Conservation (phyloP, 2,888 invertebrate species). For the Apotomis turbidana region DNA sequence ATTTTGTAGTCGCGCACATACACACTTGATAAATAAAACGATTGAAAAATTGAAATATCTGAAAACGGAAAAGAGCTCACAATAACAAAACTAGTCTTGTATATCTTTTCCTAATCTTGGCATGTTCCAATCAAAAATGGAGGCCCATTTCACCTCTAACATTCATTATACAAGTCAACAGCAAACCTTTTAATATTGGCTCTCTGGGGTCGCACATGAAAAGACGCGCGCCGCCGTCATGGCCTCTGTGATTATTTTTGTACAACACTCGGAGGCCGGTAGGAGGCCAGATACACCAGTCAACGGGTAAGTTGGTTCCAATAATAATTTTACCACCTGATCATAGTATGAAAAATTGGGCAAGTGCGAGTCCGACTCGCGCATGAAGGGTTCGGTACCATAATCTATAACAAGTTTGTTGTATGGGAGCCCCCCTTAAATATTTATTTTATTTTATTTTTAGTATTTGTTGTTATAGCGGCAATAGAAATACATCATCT, state of each 20-base stretch:
- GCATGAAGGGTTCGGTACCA: no score
- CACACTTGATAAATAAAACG: no score
- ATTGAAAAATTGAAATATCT: no score
- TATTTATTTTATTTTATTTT: no score
- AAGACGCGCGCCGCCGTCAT: not conserved
- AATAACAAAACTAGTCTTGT: not conserved
- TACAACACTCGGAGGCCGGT: constrained; percentile 4
- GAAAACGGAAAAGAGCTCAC: not conserved
- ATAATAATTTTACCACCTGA: not conserved
- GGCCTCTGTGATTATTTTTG: constrained; percentile 1
- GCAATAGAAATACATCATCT: no score
- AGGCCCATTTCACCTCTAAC: constrained; percentile 11
- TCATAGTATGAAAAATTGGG: no score
- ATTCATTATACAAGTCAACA: constrained; percentile 11
- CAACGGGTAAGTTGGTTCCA: not conserved
- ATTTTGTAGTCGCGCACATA: no score
- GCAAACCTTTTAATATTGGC: constrained; percentile 3
- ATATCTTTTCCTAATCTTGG: constrained; percentile 4
- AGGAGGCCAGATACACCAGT: not conserved
- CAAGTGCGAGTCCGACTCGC: no score
- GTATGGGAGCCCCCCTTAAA: no score
- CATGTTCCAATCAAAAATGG: constrained; percentile 6
- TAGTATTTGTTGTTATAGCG: no score
- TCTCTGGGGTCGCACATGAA: constrained; percentile 1
- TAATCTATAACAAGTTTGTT: no score